Conservation (phyloP, 2,888 invertebrate genomes). For the Yponomeuta malinellus region DNA sequence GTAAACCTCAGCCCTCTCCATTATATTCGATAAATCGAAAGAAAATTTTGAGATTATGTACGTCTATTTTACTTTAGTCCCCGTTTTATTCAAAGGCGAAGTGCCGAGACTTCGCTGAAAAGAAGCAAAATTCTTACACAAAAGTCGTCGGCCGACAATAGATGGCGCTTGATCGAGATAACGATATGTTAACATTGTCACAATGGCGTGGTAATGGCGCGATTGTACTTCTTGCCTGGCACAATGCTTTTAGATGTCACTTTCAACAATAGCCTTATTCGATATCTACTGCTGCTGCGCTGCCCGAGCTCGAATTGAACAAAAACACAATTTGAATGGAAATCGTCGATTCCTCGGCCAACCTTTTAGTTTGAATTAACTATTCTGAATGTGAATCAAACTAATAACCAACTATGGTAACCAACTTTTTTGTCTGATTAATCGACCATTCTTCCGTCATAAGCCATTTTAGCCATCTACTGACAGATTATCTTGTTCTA, state of each 20-base stretch:
- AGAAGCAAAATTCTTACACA: conserved; percentile 49
- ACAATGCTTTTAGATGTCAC: conserved; percentile 73
- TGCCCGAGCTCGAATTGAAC: conserved; percentile 53
- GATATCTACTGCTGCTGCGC: conserved; percentile 60
- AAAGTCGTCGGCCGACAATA: conserved; percentile 65
- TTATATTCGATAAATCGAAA: background rate
- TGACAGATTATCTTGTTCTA: too few relatives aligned
- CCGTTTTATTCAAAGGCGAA: conserved; percentile 5
- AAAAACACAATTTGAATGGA: conserved; percentile 33
- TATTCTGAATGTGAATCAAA: background rate
- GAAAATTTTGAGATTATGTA: background rate
- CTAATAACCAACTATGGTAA: background rate
- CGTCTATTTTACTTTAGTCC: background rate
- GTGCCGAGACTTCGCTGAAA: conserved; percentile 28
- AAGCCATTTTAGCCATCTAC: too few relatives aligned
- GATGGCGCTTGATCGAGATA: conserved; percentile 74
- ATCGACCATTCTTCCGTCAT: too few relatives aligned
- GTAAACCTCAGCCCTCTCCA: background rate
- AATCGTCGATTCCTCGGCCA: background rate
- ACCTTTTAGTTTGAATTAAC: background rate
- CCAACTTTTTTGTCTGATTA: too few relatives aligned
- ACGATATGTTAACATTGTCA: conserved; percentile 75
- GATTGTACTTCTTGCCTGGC: conserved; percentile 60
- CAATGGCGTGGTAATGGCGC: conserved; percentile 72
- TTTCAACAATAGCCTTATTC: conserved; percentile 63